A percentile compares a stretch with the other conserved stretches of the same genome.
These are phyloP conservation scores for Bradypodion pumilum DNA, from an alignment of 2,797 vertebrate species.

Conservation along the genomic window DNA sequence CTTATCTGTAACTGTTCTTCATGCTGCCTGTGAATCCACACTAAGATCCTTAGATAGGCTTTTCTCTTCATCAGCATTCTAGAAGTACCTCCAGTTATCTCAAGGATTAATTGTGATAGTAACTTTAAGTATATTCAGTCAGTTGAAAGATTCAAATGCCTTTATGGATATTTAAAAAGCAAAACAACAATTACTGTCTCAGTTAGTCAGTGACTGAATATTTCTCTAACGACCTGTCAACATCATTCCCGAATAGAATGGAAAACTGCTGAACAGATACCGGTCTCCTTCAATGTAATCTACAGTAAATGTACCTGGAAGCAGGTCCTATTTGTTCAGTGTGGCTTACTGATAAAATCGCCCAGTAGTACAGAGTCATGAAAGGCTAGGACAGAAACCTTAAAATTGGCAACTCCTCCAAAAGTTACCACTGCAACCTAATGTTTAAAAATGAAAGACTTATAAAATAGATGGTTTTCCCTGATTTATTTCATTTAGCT, in stretches of 20 bases:
- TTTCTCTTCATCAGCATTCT: background rate
- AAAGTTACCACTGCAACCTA: background rate
- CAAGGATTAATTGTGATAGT: background rate
- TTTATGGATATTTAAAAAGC: too few species aligned
- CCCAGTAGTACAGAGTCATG: background rate
- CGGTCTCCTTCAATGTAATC: background rate
- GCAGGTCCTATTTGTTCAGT: background rate
- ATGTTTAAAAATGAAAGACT: background rate
- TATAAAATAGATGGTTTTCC: slow-evolving; percentile 3
- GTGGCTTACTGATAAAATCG: background rate
- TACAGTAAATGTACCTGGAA: background rate
- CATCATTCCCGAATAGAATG: background rate
- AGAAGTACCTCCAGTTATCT: background rate
- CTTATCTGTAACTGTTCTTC: too few species aligned
- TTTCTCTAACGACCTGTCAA: background rate
- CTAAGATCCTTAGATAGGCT: background rate
- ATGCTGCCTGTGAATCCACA: too few species aligned
- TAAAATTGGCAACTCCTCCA: background rate
- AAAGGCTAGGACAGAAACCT: background rate
- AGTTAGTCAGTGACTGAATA: background rate
- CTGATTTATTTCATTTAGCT: slow-evolving; percentile 50
- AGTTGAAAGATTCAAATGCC: too few species aligned
- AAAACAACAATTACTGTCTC: background rate
- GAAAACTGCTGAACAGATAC: background rate
- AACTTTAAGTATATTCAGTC: background rate